Evolutionary conservation across 2,113 vertebrate species (phyloP).

Genomic region (Calonectris borealis): DNA sequence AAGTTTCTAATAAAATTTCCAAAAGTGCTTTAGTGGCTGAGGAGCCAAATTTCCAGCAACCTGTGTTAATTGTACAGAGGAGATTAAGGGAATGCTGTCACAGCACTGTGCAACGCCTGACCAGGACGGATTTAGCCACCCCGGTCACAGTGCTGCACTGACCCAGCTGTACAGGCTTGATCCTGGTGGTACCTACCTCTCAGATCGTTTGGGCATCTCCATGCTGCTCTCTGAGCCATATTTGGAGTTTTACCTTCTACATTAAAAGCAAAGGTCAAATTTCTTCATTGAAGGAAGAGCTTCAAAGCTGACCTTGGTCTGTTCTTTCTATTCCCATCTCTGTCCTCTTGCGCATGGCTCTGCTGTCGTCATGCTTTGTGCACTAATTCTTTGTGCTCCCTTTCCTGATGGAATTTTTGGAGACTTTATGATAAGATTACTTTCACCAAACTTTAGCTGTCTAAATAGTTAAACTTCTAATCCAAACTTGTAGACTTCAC

Average conservation of each 20-base stretch:
- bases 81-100: neutral
- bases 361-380: neutral
- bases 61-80: neutral
- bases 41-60: neutral
- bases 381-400: neutral
- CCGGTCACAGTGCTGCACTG: neutral
- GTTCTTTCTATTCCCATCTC: neutral
- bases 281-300: neutral
- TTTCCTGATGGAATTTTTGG: neutral
- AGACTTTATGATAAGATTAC: neutral
- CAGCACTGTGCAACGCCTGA: neutral
- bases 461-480: neutral
- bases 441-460: neutral
- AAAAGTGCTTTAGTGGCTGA: neutral
- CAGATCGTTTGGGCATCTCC: neutral
- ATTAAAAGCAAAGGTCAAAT: neutral
- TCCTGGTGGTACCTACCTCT: neutral
- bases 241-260: neutral
- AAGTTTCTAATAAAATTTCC: neutral
- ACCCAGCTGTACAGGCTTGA: neutral
- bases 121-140: neutral
- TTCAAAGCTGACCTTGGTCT: neutral
- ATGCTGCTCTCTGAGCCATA: neutral
- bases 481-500: neutral
- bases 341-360: fast-evolving